These are phyloP conservation scores for Volucella zonaria DNA, from an alignment of 2,888 invertebrate genomes.

Conservation along the genomic window DNA sequence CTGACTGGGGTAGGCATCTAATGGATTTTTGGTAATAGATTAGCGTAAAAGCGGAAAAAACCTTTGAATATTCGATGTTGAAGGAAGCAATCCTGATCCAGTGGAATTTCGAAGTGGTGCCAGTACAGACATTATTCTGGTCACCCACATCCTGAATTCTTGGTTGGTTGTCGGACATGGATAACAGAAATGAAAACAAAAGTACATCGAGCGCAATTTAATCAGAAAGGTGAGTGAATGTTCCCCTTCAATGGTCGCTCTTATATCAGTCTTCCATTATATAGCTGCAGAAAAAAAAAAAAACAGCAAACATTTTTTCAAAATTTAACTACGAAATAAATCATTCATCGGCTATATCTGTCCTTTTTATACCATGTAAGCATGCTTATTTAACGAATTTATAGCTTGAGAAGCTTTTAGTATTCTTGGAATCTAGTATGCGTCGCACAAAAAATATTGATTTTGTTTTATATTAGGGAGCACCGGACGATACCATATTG, in stretches of 20 bases:
- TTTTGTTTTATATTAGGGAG: no score
- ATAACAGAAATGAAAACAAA: slow-evolving; percentile 25
- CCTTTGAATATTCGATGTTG: slow-evolving; percentile 61
- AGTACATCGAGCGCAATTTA: slow-evolving; percentile 18
- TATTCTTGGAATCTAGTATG: no score
- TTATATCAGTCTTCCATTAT: slow-evolving; percentile 62
- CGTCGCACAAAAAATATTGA: no score
- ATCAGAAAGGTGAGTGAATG: slow-evolving; percentile 45
- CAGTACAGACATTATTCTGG: slow-evolving; percentile 44
- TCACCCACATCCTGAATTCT: slow-evolving; percentile 61
- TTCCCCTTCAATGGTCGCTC: slow-evolving; percentile 32
- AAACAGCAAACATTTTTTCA: no score
- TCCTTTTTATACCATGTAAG: slow-evolving; percentile 9
- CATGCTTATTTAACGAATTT: no score
- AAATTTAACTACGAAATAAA: slow-evolving; percentile 48
- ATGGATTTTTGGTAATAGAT: slow-evolving; percentile 66
- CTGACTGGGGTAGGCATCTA: slow-evolving; percentile 18
- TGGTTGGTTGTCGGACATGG: slow-evolving; percentile 30
- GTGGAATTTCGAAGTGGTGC: slow-evolving; percentile 44
- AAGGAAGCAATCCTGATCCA: slow-evolving; percentile 61
- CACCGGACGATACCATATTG: no score
- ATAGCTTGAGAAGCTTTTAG: no score
- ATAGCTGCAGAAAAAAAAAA: slow-evolving; percentile 29
- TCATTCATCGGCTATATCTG: slow-evolving; percentile 57
- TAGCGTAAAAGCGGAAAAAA: slow-evolving; percentile 66